Base-by-base conservation (phyloP, 1,140 invertebrate species). In the Lordiphosa clarofinis region DNA sequence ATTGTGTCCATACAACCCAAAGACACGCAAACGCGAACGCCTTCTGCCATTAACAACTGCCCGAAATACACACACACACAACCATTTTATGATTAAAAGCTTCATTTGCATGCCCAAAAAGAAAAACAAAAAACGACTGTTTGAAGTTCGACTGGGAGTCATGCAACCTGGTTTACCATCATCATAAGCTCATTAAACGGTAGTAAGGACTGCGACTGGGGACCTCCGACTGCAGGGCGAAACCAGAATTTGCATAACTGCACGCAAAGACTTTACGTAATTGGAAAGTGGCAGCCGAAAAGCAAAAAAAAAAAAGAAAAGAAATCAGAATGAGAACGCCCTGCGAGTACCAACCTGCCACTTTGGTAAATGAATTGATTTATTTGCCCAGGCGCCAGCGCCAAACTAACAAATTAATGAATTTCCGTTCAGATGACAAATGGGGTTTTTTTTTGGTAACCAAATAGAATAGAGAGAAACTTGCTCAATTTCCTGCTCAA, bases 221-320 rank as follows among this genome's bases (percentile, higher is more conserved):
- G 50, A 21, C 19, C 21, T 33, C 21, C 48, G 13, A 48, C 50
- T 59, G 56, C 43, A 59, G 55, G 44, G 40, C 48, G 31, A 33
- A 35, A 15, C 13, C 48, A 39, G 24, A 40, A 64, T 73, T 79
- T 70, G 69, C 74, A 70, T 66, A 43, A 39, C 49, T 82, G 72
- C 76, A 81, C 76, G 76, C 76, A 64, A 81, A 72, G 58, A n/a
- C 38, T 69, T 82, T 82, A 84, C 59, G 72, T 82, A 82, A 81
- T 81, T 81, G 76, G 72, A 81, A 82, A 82, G 76, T 81, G 71
- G 43, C 52, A 46, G 47, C 38, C 39, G 2, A 48, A 58, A n/a
- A n/a, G n/a, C n/a, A 13, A 40, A 33, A 24, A 10, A 28, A 10
- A 40, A 9, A 48, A 31, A 9, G 13, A 10, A 15, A 21, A 36